Base-by-base conservation (phyloP, 2,113 vertebrate species). In the Nesospiza acunhae region DNA sequence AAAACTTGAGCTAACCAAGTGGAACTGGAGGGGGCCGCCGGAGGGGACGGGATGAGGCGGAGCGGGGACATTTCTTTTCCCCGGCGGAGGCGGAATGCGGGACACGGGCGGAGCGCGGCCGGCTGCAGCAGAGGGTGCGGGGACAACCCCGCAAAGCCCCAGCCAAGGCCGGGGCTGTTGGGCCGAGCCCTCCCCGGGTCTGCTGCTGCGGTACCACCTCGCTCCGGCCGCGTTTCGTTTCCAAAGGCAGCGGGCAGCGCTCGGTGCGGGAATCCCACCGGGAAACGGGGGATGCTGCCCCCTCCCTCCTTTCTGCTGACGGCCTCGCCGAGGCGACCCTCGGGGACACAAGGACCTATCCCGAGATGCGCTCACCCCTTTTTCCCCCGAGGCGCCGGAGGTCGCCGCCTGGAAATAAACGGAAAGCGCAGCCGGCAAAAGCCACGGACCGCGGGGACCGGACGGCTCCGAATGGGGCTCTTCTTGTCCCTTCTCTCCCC, bases 1-100 rank as follows among this genome's bases (percentile, higher is more conserved):
- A 96, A 97, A 97, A 97, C 98, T 98, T 98, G 84, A 96, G 97
- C 97, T 97, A 97, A 98, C 96, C 98, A 96, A 96, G 97, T 97
- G 97, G 98, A 98, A 98, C 96, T 88, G 96, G 96, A 96, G 93
- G 93, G 93, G 88, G 82, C 84, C 78, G 88, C 77, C 92, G 24
- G 92, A 93, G 89, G 89, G 88, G 63, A 95, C 80, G 79, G 74
- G 89, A 84, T 39, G 80, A 76, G 76, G 55, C 6, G 4, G 78
- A 62, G 66, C 33, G 56, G 41, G 20, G 31, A 67, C 35, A 20
- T 63, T 89, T 66, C 27, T 56, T 66, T 74, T 93, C 44, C 64
- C 42, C 13, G 31, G 28, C 35, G 33, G 53, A 85, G 35, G 55
- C 4, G 35, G 37, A 44, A 5, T 5, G 44, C n/a, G 30, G 87